Conservation (phyloP, 2,797 vertebrate genomes). For the Pseudomugil gertrudae region DNA sequence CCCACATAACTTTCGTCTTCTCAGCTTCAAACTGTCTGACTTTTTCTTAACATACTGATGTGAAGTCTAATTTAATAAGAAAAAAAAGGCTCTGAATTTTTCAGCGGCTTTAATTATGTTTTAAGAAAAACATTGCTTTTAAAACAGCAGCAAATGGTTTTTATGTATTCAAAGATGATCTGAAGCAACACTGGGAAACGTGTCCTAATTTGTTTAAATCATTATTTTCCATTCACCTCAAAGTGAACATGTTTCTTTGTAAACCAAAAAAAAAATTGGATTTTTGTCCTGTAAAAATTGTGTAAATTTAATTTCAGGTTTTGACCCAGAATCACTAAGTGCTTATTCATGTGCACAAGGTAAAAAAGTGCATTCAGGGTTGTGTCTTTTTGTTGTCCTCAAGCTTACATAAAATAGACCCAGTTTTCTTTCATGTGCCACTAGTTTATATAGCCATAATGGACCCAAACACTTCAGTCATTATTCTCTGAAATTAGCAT, state of each 20-base stretch:
- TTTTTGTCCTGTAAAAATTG: no score
- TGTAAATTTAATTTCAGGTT: slow-evolving; percentile 1
- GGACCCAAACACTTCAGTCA: slow-evolving; percentile 25
- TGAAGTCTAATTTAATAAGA: not conserved
- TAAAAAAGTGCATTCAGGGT: not conserved
- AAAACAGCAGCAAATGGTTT: not conserved
- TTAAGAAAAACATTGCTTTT: not conserved
- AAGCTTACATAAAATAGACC: slow-evolving; percentile 52
- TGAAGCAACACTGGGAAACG: no score
- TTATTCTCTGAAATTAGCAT: slow-evolving; percentile 58
- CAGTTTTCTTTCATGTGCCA: slow-evolving; percentile 35
- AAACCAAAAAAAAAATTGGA: no score
- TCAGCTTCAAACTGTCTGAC: not conserved
- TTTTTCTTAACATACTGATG: not conserved
- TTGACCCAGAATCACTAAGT: slow-evolving; percentile 15
- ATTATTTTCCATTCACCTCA: not conserved
- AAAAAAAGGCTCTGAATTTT: not conserved
- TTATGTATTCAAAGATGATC: no score
- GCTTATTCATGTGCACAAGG: not conserved
- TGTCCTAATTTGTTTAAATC: not conserved
- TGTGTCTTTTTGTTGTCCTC: slow-evolving; percentile 15
- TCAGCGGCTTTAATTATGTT: not conserved
- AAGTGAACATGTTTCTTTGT: not conserved
- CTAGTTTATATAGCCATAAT: slow-evolving; percentile 31
- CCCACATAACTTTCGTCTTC: not conserved